Evolutionary conservation across 53 echinoderm and acorn worm species (phyloP), one percentile per base, ranked within the genome.

Genomic region (Mesocentrotus franciscanus): DNA sequence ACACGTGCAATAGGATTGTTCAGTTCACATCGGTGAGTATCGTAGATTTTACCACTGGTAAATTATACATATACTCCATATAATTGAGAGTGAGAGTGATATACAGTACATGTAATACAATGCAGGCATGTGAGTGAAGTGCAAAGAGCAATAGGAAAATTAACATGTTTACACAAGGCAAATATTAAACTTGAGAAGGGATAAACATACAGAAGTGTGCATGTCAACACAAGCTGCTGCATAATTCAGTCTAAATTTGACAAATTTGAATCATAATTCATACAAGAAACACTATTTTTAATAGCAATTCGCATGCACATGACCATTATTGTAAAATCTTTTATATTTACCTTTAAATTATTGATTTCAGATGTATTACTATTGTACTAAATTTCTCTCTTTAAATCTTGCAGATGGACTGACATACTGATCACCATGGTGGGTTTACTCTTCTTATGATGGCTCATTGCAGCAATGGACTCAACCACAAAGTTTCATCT

Each of bases 401-500:
- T 87, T 5, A n/a, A 75, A 87, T 87, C 58, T 87, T 87, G 87
- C 87, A 87, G 87, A 27, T 87, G 27, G 34, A n/a, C n/a, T 57
- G 4, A 87, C 58, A 87, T 57, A 2, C 56, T 11, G 58, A 58
- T 4, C 57, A 87, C 57, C 29, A 87, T 87, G 87, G 58, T 0
- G 8, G n/a, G 59, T 27, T 59, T 57, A 59, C 34, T 87, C 10
- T 58, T 13, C 26, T 18, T 27, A 59, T 87, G 35, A 91, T 91
- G 91, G 91, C 61, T 66, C 35, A 34, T 29, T 61, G 91, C 66
- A 14, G 35, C 20, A 66, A 91, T 66, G 91, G 91, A 36, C 91
- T 91, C 64, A 66, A 91, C 64, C 61, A 91, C 91, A 91, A 58
- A 87, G 34, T 91, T 91, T 68, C 92, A n/a, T 10, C 75, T 15